Base-by-base conservation (phyloP, 2,797 vertebrate genomes). In the Mormyrus proboscirostris region DNA sequence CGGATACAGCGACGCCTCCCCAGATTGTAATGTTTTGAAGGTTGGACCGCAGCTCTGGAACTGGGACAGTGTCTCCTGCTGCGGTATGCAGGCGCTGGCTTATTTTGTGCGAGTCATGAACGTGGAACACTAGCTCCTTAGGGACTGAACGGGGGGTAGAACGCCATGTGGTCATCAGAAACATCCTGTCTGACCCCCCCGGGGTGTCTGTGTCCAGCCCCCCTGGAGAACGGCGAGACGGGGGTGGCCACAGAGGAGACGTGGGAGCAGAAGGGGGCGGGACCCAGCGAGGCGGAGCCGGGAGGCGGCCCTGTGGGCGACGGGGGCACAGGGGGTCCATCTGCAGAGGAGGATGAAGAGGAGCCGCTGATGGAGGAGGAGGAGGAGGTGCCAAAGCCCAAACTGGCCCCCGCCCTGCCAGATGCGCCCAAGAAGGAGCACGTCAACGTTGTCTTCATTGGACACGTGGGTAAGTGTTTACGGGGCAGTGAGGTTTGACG, bases 361-460 rank as follows among this genome's bases (percentile, higher is more conserved):
- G 95, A 95, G 9, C 97, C 98, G 93, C 96, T 96, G 94, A 97
- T 97, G 95, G 98, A 99, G 92, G 98, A 99, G 89, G 98, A 99
- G 4, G 98, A 99, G 86, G 98, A 98, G 90, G 94, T 97, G 89
- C 96, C 96, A 41, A 96, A 93, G 91, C 97, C 96, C 0, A 99
- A 99, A 93, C 95, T 96, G 44, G 95, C 96, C 85, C 95, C 96
- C 2, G 92, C 94, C 10, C 97, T 97, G 0, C 97, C 98, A 87
- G 97, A 98, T 19, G 97, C 98, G 89, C 98, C 98, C 49, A 99
- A 97, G 91, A 99, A 98, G 94, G 98, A 99, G 90, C 98, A 99
- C 8, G 97, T 99, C 91, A 99, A 99, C 22, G 98, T 99, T 49
- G 98, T 99, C 53, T 99, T 99, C 95, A 99, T 99, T 85, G 98